A percentile compares a stretch with the other conserved stretches of the same genome.
These are phyloP conservation scores for Dioctria rufipes DNA, from an alignment of 2,888 invertebrate genomes.

Conservation along the genomic window DNA sequence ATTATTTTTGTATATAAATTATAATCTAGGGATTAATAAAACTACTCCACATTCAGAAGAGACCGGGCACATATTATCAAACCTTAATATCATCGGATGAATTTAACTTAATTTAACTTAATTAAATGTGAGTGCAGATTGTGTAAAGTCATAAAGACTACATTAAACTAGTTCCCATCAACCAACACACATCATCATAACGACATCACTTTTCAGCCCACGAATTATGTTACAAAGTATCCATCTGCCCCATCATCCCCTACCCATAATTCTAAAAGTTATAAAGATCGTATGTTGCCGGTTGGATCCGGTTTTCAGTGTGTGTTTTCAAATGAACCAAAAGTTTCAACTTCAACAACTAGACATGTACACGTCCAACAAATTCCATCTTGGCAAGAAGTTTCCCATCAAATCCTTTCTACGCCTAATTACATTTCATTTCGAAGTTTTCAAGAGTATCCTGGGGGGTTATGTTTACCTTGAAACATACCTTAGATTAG, in stretches of 20 bases:
- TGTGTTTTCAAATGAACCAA: neutral
- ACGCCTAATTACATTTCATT: constrained; percentile 48
- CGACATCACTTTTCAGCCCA: constrained; percentile 32
- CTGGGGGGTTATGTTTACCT: constrained; percentile 44
- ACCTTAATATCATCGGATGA: neutral
- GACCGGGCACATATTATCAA: neutral
- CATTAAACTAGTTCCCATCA: constrained; percentile 15
- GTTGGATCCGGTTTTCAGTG: constrained; percentile 13
- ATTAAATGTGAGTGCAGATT: constrained; percentile 19
- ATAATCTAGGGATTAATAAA: constrained; percentile 23
- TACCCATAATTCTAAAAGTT: neutral
- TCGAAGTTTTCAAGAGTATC: constrained; percentile 42
- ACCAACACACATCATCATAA: neutral
- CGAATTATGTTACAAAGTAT: constrained; percentile 17
- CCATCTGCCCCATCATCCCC: no score
- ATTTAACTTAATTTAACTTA: constrained; percentile 23
- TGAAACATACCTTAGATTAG: neutral
- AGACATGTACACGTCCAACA: constrained; percentile 27
- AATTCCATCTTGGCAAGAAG: constrained; percentile 21
- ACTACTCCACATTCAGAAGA: constrained; percentile 18
- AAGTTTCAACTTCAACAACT: neutral
- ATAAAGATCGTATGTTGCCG: neutral
- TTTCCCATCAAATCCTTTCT: constrained; percentile 31
- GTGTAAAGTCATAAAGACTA: constrained; percentile 25
- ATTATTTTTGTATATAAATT: neutral